Evolutionary conservation across 2,797 vertebrate genomes (phyloP).

Genomic region (Muraenolepis orangiensis): DNA sequence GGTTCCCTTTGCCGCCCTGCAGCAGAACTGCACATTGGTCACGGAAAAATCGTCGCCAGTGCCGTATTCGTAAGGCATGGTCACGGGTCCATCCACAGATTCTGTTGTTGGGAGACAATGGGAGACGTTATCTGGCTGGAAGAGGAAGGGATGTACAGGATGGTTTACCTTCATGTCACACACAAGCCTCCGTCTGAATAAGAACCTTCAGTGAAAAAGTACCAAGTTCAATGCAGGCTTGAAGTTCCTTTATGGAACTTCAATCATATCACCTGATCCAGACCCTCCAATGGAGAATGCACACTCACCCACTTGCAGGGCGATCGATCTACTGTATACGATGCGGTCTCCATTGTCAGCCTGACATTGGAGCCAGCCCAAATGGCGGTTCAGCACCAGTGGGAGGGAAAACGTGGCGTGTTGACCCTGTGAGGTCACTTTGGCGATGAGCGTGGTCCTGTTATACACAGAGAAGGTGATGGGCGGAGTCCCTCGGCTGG

Average conservation of each 20-base stretch:
- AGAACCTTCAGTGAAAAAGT: neutral
- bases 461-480: conserved; percentile 59
- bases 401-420: conserved; percentile 37
- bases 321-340: conserved; percentile 16
- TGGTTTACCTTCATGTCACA: neutral
- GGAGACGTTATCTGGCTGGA: neutral
- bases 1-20: conserved; percentile 55
- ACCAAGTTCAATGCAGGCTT: neutral
- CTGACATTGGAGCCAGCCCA: conserved; percentile 43
- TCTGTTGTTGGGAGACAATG: conserved; percentile 43
- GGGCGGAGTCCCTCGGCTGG: conserved; percentile 44
- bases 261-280: neutral
- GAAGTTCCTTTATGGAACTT: neutral
- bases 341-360: conserved; percentile 39
- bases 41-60: conserved; percentile 49
- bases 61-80: conserved; percentile 27
- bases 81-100: conserved; percentile 55
- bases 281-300: neutral
- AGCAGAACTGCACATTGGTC: conserved; percentile 47
- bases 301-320: conserved; percentile 49
- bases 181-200: neutral
- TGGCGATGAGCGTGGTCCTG: neutral
- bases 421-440: neutral
- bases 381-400: conserved; percentile 23
- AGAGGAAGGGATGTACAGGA: neutral